Percentiles rank a stretch among this genome's conserved stretches.
Conservation (phyloP, 2,113 vertebrate genomes). For the Lutjanus erythropterus region DNA sequence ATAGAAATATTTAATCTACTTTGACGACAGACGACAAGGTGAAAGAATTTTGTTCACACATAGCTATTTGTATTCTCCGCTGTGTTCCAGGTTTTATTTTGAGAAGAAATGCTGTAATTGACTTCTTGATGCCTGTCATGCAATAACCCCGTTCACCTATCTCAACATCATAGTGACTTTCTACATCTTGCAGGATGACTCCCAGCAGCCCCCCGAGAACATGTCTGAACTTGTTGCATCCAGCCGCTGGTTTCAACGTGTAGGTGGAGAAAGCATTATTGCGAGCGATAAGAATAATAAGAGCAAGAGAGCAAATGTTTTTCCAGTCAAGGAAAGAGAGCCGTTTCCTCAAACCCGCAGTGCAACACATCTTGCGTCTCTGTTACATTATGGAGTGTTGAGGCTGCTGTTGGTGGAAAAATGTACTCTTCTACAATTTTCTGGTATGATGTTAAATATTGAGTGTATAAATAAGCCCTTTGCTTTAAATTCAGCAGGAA, state of each 20-base stretch:
- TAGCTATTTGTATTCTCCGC: constrained; percentile 1
- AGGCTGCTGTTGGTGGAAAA: neutral
- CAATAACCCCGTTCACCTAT: constrained; percentile 16
- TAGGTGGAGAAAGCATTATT: constrained; percentile 23
- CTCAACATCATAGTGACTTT: constrained; percentile 27
- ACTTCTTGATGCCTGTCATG: constrained; percentile 27
- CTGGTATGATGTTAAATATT: neutral
- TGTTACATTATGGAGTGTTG: neutral
- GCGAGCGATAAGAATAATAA: constrained; percentile 6
- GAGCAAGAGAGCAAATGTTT: neutral
- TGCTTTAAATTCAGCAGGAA: neutral
- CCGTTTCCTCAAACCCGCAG: neutral
- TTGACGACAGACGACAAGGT: neutral
- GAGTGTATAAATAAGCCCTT: neutral
- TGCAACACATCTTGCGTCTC: constrained; percentile 1
- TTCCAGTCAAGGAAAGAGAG: neutral
- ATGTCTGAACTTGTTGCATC: constrained; percentile 50
- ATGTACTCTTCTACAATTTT: neutral
- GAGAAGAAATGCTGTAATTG: constrained; percentile 22
- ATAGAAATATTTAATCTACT: neutral
- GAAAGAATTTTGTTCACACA: constrained; percentile 2
- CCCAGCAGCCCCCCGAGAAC: constrained; percentile 35
- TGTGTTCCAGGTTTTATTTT: constrained; percentile 9
- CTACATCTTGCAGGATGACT: constrained; percentile 2
- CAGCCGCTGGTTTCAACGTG: constrained; percentile 17